These are phyloP conservation scores for Tetheella fluctuosa DNA, from an alignment of 2,888 invertebrate species.

Conservation along the genomic window DNA sequence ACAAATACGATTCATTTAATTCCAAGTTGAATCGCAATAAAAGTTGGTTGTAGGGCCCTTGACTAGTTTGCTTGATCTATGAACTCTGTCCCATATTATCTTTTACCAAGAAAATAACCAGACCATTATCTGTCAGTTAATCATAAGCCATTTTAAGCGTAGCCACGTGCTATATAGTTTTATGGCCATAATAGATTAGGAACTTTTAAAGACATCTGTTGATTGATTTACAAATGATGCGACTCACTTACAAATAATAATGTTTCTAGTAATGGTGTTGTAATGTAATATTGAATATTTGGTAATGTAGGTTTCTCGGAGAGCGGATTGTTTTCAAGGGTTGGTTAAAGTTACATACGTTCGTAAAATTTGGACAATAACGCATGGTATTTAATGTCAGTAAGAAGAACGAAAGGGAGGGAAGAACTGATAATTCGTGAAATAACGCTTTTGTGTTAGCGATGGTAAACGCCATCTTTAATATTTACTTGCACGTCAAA, in stretches of 20 bases:
- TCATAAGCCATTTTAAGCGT: conserved; percentile 36
- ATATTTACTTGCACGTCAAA: no score
- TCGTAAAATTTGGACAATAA: no score
- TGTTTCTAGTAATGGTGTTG: conserved; percentile 30
- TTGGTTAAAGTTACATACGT: no score
- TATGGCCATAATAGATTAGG: conserved; percentile 43
- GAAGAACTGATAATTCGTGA: no score
- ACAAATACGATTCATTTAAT: no score
- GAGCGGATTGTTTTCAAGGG: no score
- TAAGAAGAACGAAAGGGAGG: no score
- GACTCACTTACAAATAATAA: conserved; percentile 34
- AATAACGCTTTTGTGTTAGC: no score
- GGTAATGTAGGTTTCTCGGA: conserved; percentile 31
- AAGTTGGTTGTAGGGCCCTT: neutral
- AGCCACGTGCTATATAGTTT: conserved; percentile 52
- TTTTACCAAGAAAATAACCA: neutral
- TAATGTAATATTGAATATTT: conserved; percentile 25
- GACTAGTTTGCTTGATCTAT: neutral
- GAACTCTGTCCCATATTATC: neutral
- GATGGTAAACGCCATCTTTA: no score
- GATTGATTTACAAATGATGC: conserved; percentile 31
- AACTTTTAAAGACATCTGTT: conserved; percentile 31
- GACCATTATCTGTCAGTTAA: conserved; percentile 16
- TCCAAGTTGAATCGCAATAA: neutral
- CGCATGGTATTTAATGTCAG: no score